phyloP scores from a whole-genome alignment of 2,888 invertebrate species.

The Clepsis dumicolana region DNA sequence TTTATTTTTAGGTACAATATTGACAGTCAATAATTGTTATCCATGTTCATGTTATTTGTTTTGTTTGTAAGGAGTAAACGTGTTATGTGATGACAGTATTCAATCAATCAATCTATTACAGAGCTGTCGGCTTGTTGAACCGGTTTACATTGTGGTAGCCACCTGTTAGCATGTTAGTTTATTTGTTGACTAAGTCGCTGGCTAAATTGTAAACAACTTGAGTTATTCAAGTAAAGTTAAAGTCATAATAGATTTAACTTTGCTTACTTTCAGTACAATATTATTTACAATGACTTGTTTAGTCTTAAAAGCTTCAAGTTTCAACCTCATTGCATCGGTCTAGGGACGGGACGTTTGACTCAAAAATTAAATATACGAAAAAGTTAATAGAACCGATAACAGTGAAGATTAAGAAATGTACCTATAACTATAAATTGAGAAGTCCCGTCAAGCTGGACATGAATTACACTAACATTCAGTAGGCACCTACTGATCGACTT shows the following conservation, averaged over 20 bases:
- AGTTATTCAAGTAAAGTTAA: not conserved
- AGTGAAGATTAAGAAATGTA: no score
- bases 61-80: not conserved
- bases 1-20: not conserved
- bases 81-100: not conserved
- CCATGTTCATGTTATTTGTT: not conserved
- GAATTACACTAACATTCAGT: no score
- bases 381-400: no score
- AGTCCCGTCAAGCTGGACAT: no score
- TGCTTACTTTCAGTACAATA: no score
- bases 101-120: not conserved
- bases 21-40: not conserved
- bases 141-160: conserved; percentile 4
- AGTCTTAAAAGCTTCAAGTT: no score
- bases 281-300: no score
- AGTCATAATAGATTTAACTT: not conserved
- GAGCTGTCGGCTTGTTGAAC: not conserved
- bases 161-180: conserved; percentile 18
- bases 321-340: no score
- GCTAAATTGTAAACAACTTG: conserved; percentile 18
- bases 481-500: no score
- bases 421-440: no score
- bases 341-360: no score
- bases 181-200: not conserved
- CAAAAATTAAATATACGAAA: no score